phyloP scores from a whole-genome alignment of 92 coral and sea anemone species.

The Desmophyllum pertusum region DNA sequence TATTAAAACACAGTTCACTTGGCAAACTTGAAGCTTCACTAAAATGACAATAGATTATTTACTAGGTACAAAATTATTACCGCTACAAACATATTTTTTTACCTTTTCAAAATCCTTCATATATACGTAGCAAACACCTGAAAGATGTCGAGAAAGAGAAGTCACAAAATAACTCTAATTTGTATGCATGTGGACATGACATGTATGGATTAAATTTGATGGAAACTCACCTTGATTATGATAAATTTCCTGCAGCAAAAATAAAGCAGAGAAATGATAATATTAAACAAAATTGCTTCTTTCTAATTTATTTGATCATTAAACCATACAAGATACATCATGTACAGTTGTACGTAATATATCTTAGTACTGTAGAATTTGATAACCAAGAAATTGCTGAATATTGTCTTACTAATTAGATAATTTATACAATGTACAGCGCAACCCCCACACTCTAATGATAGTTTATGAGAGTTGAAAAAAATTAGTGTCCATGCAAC shows the following conservation, averaged over 20 bases:
- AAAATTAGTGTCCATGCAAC: too few relatives aligned
- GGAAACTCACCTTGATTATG: conserved; percentile 91
- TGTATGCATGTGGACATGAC: background rate
- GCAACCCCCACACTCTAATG: background rate
- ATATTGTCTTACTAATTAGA: too few relatives aligned
- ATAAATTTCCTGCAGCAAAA: conserved; percentile 85
- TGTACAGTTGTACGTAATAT: too few relatives aligned
- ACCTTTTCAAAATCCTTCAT: conserved; percentile 97
- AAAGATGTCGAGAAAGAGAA: conserved; percentile 2
- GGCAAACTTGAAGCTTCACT: too few relatives aligned
- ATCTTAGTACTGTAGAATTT: too few relatives aligned
- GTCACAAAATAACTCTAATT: background rate
- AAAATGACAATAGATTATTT: too few relatives aligned
- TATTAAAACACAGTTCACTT: too few relatives aligned
- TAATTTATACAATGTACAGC: background rate
- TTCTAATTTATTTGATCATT: background rate
- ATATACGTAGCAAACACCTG: conserved; percentile 93
- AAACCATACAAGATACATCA: background rate
- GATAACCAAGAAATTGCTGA: too few relatives aligned
- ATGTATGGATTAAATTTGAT: background rate
- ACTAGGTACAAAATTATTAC: too few relatives aligned
- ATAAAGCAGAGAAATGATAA: conserved; percentile 1
- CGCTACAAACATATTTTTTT: background rate
- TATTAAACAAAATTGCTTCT: background rate
- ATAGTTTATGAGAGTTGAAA: too few relatives aligned